Evolutionary conservation across 2,797 vertebrate genomes (phyloP).

Genomic region (Anguilla megastoma): DNA sequence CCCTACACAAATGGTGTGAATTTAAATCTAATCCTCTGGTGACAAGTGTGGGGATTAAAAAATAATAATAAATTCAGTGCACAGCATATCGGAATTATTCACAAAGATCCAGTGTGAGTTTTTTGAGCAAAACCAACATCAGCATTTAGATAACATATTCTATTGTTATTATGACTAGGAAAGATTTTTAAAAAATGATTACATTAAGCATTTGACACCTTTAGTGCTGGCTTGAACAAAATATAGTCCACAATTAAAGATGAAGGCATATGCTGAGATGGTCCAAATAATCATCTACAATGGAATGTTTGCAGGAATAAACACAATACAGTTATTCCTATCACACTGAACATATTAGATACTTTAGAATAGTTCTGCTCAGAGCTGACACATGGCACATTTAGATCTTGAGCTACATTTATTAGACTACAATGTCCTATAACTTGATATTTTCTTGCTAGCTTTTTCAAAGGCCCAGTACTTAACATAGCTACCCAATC

Average conservation of each 20-base stretch:
- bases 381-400: neutral
- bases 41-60: neutral
- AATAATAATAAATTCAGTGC: neutral
- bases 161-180: neutral
- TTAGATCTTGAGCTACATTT: neutral
- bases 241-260: neutral
- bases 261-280: neutral
- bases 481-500: no score
- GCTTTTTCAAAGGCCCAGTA: no score
- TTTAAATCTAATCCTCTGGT: conserved; percentile 1
- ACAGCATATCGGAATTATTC: neutral
- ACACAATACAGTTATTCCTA: no score
- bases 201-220: neutral
- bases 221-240: neutral
- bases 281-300: neutral
- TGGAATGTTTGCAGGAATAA: neutral
- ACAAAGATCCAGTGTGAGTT: neutral
- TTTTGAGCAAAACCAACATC: neutral
- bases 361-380: no score
- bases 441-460: no score
- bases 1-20: neutral
- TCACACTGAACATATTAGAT: no score
- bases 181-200: neutral
- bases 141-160: neutral
- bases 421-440: neutral